Conservation (phyloP, 1,140 invertebrate genomes). For the Ostrea edulis region DNA sequence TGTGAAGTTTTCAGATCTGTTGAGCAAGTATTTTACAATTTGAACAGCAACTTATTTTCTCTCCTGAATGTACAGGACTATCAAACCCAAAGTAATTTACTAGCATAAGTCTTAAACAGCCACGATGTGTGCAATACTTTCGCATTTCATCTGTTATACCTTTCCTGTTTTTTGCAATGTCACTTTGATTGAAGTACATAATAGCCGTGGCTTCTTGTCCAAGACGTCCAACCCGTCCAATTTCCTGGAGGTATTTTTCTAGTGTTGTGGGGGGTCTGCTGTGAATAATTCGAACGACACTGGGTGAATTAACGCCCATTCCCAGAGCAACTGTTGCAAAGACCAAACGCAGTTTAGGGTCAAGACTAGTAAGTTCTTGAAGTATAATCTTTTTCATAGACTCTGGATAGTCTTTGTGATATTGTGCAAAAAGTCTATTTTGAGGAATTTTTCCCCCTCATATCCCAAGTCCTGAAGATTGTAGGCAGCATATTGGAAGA, state of each 20-base stretch:
- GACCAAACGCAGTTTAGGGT: constrained; percentile 56
- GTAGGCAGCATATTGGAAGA: constrained; percentile 49
- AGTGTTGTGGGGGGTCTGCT: constrained; percentile 51
- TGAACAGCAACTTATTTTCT: no score
- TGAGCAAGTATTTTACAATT: no score
- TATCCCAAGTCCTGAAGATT: constrained; percentile 46
- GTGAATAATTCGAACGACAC: constrained; percentile 55
- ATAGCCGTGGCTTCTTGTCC: constrained; percentile 56
- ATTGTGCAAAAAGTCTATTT: constrained; percentile 58
- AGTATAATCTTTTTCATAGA: constrained; percentile 56
- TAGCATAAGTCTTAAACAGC: no score
- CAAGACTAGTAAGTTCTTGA: constrained; percentile 50
- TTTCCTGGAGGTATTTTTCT: constrained; percentile 61
- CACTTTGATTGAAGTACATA: constrained; percentile 60
- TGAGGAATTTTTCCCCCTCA: constrained; percentile 47
- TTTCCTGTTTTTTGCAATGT: constrained; percentile 53
- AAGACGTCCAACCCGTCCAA: constrained; percentile 53
- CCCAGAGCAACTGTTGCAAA: constrained; percentile 62
- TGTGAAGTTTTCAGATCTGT: no score
- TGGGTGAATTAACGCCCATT: constrained; percentile 60
- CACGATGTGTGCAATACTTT: no score
- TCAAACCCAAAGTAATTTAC: constrained; percentile 57
- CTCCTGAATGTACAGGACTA: constrained; percentile 21
- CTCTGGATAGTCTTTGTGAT: constrained; percentile 55
- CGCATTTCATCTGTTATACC: no score